Evolutionary conservation across 2,797 vertebrate species (phyloP).

Genomic region (Urocyon cinereoargenteus): DNA sequence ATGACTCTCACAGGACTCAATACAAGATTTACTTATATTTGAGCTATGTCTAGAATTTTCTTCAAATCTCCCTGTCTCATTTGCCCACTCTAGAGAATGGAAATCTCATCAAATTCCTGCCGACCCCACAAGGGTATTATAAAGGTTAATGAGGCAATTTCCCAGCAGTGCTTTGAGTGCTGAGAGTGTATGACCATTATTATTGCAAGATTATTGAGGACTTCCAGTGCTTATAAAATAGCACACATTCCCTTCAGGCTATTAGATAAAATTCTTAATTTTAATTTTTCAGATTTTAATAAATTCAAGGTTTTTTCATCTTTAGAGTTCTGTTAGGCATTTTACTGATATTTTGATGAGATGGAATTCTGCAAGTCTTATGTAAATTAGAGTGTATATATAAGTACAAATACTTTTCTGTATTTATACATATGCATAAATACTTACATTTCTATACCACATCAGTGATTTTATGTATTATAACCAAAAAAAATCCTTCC

Average conservation of each 20-base stretch:
- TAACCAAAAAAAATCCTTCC: background rate
- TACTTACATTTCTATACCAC: background rate
- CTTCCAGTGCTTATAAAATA: conserved; percentile 61
- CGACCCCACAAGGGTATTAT: conserved; percentile 57
- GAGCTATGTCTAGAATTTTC: conserved; percentile 71
- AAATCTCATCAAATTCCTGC: conserved; percentile 78
- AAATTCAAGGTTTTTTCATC: background rate
- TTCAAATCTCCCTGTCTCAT: conserved; percentile 65
- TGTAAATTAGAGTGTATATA: conserved; percentile 1
- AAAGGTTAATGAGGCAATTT: conserved; percentile 82
- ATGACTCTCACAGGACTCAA: conserved; percentile 69
- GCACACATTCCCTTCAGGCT: background rate
- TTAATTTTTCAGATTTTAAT: conserved; percentile 54
- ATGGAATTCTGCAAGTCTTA: conserved; percentile 31
- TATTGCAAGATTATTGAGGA: conserved; percentile 59
- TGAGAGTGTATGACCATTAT: conserved; percentile 45
- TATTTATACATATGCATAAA: background rate
- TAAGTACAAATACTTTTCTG: background rate
- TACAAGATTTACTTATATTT: conserved; percentile 70
- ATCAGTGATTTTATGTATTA: background rate
- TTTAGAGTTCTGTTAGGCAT: conserved; percentile 3
- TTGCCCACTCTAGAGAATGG: conserved; percentile 68
- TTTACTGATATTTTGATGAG: conserved; percentile 32
- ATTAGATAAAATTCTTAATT: conserved; percentile 50
- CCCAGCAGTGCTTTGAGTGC: conserved; percentile 75